Evolutionary conservation across 2,888 invertebrate genomes (phyloP), one percentile per base, ranked within the genome.

Genomic region (Petrolisthes cinctipes): DNA sequence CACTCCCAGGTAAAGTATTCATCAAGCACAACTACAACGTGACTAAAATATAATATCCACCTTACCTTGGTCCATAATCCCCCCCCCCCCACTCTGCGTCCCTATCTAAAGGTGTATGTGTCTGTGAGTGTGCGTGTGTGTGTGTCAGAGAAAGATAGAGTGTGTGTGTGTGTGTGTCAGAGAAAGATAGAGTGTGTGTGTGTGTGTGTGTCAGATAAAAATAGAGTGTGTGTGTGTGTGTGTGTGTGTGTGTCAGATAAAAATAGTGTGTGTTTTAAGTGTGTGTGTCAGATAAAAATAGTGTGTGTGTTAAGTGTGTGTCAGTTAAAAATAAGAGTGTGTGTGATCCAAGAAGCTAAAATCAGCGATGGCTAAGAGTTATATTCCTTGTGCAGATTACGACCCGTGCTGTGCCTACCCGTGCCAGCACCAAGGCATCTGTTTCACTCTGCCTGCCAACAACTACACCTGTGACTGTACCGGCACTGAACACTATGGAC

Each of bases 381-480:
- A 53, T 23, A 14, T 5, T 76, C n/a, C 82, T 51, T 73, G 56
- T 37, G 4, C 83, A 90, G 90, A 90, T 14, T 89, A 90, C 80
- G 91, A 93, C 91, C 92, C 92, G 0, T 93, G 93, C 89, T 93
- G 93, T 86, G 92, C 93, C 5, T 93, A 91, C 90, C 93, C 93
- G 0, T 93, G 93, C 91, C 91, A 92, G 88, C 92, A 93, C 91
- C 90, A 91, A 53, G 93, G 93, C 14, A 91, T 93, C 11, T 93
- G 93, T 85, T 90, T 92, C 86, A 92, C 92, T 4, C 89, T 91
- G 23, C 92, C 92, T 0, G 84, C 88, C 20, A 91, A 91, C 23
- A 91, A 91, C 71, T 93, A 92, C 89, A 91, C 91, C 4, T 93
- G 93, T 91, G 93, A 93, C 91, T 93, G 93, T 91, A 91, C 92